These are phyloP conservation scores for Acanthoscelides obtectus DNA, from an alignment of 2,888 invertebrate genomes.

Conservation along the genomic window DNA sequence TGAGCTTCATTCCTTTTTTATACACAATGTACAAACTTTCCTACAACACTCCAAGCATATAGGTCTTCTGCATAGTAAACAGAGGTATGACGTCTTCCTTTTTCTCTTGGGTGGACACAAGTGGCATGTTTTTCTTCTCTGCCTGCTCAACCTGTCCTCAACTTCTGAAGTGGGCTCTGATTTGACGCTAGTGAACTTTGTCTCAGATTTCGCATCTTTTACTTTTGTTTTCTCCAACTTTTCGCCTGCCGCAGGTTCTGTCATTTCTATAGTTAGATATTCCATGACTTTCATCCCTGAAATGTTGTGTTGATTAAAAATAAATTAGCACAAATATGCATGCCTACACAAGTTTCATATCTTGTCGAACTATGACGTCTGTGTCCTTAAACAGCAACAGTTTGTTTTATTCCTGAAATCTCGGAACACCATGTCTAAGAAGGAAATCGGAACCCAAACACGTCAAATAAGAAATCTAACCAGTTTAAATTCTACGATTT, in stretches of 20 bases:
- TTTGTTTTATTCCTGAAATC: too few relatives aligned
- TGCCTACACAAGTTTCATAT: too few relatives aligned
- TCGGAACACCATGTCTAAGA: too few relatives aligned
- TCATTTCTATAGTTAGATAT: neutral
- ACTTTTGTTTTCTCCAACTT: neutral
- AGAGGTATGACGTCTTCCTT: neutral
- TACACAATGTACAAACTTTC: neutral
- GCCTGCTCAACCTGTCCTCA: neutral
- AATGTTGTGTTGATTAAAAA: neutral
- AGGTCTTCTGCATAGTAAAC: neutral
- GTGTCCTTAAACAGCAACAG: too few relatives aligned
- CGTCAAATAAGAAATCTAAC: too few relatives aligned
- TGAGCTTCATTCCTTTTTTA: neutral
- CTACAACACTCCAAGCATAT: neutral
- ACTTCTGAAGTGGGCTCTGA: neutral
- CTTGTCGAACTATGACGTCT: too few relatives aligned
- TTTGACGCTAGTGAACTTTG: neutral
- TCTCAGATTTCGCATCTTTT: neutral
- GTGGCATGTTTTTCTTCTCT: neutral
- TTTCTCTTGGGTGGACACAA: neutral
- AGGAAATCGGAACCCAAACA: too few relatives aligned
- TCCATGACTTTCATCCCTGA: neutral
- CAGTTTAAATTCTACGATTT: too few relatives aligned
- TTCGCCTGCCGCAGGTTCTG: neutral
- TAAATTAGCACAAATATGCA: too few relatives aligned